Conservation (phyloP, 2,888 invertebrate genomes). For the Ichneumoninae sp. region DNA sequence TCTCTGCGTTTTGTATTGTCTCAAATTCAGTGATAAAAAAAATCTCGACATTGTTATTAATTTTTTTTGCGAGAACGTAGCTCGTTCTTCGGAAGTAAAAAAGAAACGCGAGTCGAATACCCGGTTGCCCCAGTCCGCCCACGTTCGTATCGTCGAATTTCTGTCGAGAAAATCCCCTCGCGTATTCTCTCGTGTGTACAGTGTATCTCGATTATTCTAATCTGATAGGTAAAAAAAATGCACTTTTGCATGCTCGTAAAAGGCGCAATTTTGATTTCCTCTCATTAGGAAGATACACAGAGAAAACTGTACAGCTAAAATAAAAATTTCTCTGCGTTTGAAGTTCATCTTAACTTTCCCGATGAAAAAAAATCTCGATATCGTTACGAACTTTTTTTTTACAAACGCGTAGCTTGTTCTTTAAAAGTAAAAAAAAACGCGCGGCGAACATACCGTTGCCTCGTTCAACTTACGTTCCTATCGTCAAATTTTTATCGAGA, state of each 20-base stretch:
- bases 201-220: background rate
- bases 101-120: background rate
- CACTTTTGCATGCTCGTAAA: too few species aligned
- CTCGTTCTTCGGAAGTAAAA: background rate
- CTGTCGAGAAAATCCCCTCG: background rate
- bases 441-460: too few species aligned
- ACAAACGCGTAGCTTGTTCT: background rate
- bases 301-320: too few species aligned
- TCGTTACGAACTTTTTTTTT: background rate
- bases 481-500: background rate
- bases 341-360: too few species aligned
- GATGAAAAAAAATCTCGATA: too few species aligned
- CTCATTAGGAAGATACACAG: too few species aligned
- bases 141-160: background rate
- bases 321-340: too few species aligned
- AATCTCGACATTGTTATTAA: background rate
- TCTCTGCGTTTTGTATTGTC: background rate
- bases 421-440: background rate
- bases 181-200: background rate
- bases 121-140: background rate
- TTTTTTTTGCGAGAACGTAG: background rate
- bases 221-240: background rate
- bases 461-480: background rate
- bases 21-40: background rate
- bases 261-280: too few species aligned